Evolutionary conservation across 1,140 invertebrate genomes (phyloP), one percentile per base, ranked within the genome.

Genomic region (Drosophila orena): DNA sequence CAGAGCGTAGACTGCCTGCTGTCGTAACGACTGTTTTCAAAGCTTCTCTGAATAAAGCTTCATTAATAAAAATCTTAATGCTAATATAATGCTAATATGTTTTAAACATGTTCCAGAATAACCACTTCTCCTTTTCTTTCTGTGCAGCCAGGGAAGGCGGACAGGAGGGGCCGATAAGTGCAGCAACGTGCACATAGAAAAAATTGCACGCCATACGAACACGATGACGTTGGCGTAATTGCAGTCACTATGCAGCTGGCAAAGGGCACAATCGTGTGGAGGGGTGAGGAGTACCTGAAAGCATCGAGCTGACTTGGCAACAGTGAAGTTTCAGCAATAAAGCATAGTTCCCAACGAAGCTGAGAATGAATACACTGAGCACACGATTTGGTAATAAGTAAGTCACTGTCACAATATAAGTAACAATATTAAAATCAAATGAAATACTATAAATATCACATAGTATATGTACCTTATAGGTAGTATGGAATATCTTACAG

Each of bases 141-240:
- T 12, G 47, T 49, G 47, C 30, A 14, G 4, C 1, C 6, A 37
- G 47, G 66, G 62, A 56, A 44, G 34, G 40, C 61, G 59, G 37
- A 58, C 38, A 22, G 7, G 20, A 66, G 57, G 38, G 60, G 35
- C 38, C 43, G 58, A 76, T 79, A 81, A 72, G 73, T 74, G 79
- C 74, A 61, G 38, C 79, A 73, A 85, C 81, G 74, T 72, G 83
- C 79, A 79, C 84, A 81, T 88, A 88, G 83, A 88, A 88, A 84
- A 88, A 88, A 89, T 88, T 88, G 83, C 76, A 75, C 69, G 50
- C 59, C 40, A 27, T 22, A 53, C 10, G 38, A 17, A 22, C 14
- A 56, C 54, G 69, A 55, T 64, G 60, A 66, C 64, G 60, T 42
- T 60, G 78, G 57, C 60, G 74, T 86, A 83, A 86, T 83, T 86